phyloP scores from a whole-genome alignment of 2,888 invertebrate species.

The Bombyx huttoni region DNA sequence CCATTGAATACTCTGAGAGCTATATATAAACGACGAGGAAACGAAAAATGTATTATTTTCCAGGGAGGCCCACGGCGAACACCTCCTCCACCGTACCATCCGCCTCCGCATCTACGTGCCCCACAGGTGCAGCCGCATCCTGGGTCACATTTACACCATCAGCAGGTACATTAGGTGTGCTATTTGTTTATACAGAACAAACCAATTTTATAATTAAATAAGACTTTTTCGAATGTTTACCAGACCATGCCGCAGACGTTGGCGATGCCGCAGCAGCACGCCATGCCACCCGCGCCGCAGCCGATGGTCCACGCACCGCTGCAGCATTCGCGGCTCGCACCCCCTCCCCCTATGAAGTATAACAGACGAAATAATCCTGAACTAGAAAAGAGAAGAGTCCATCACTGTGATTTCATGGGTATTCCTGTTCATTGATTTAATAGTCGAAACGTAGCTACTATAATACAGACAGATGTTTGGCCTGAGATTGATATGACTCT shows the following conservation, averaged over 20 bases:
- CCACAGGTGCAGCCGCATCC: constrained; percentile 36
- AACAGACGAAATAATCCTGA: constrained; percentile 97
- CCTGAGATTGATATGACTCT: no score
- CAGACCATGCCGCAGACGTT: constrained; percentile 23
- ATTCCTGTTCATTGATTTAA: constrained; percentile 17
- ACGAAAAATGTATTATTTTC: constrained; percentile 24
- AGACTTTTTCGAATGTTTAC: not conserved
- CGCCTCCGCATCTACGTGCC: constrained; percentile 59
- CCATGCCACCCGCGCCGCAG: constrained; percentile 21
- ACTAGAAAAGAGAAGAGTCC: constrained; percentile 94
- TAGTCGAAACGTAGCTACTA: not conserved
- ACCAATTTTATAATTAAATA: not conserved
- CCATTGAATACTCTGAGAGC: not conserved
- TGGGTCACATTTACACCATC: constrained; percentile 31
- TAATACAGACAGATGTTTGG: no score
- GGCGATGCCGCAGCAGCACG: constrained; percentile 24
- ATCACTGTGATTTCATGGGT: constrained; percentile 97
- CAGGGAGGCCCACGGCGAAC: constrained; percentile 77
- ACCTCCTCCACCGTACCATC: constrained; percentile 84
- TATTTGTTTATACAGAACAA: no score
- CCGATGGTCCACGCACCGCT: constrained; percentile 19
- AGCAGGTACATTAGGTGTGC: constrained; percentile 28
- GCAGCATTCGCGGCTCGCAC: constrained; percentile 44
- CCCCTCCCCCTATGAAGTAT: constrained; percentile 75
- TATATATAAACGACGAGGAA: constrained; percentile 15